Evolutionary conservation across 1,140 invertebrate genomes (phyloP), one percentile per base, ranked within the genome.

Genomic region (Drosophila yakuba): DNA sequence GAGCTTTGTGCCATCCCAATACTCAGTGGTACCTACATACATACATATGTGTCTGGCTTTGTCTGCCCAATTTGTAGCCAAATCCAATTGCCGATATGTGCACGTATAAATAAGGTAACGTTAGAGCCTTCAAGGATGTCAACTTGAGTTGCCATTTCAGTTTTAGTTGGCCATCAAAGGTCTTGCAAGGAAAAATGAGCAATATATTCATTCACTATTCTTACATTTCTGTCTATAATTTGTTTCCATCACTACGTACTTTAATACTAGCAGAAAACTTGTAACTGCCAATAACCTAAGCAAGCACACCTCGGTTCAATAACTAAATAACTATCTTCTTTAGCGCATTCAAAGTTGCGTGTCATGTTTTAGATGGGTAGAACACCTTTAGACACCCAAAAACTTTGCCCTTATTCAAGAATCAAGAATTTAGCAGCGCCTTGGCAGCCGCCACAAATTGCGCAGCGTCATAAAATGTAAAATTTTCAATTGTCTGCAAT

Each of bases 381-480:
- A 17, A 66, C 17, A 28, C 50, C 50, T 36, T 36, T 11, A 17
- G 43, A 7, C 17, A 20, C 41, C 39, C 38, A 5, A 47, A 55
- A 52, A 44, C 71, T 39, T 45, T 28, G 10, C 35, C 47, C 55
- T 58, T 28, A 28, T 15, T 41, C 36, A n/a, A 43, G 67, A 51
- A 61, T 61, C 69, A 75, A 38, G 69, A 76, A 76, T 76, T 76
- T 76, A 36, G 72, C 72, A 67, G 67, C 67, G 58, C 60, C 66
- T 45, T 67, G 76, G 66, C 64, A 55, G 60, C 55, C 64, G 66
- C 75, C 72, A 80, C 83, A 88, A 88, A 88, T 88, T 88, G 84
- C 84, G 76, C 83, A 80, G 84, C 79, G 83, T 88, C 79, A 88
- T 88, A 88, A 88, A 88, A 88, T 88, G 83, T 89, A 88, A 88